These are phyloP conservation scores for Ochropleura plecta DNA, from an alignment of 2,888 invertebrate species.

Conservation along the genomic window DNA sequence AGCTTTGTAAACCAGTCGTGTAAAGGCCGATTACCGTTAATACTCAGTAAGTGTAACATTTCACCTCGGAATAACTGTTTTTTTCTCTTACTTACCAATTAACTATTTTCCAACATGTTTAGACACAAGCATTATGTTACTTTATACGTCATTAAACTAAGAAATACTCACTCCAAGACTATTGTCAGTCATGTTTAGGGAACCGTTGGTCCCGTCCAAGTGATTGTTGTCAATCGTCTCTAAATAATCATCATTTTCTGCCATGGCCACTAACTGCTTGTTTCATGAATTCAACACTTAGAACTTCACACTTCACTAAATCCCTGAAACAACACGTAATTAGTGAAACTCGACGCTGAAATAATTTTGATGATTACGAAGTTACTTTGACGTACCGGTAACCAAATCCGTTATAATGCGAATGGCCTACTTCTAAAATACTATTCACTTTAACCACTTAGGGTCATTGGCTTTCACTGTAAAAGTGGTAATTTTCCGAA, in stretches of 20 bases:
- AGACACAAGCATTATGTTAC: conserved; percentile 15
- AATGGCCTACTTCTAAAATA: conserved; percentile 85
- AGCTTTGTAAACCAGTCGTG: conserved; percentile 47
- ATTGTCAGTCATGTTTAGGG: conserved; percentile 88
- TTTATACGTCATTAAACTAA: conserved; percentile 24
- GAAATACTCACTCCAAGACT: conserved; percentile 85
- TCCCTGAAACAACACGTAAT: conserved; percentile 73
- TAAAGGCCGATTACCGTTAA: conserved; percentile 63
- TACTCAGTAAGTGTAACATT: conserved; percentile 51
- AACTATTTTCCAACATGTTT: conserved; percentile 17
- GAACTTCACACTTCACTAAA: conserved; percentile 70
- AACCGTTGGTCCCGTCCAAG: conserved; percentile 92
- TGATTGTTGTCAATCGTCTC: conserved; percentile 89
- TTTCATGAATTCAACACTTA: conserved; percentile 77
- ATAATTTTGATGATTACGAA: conserved; percentile 72
- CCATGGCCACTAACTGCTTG: conserved; percentile 81
- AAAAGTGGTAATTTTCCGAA: conserved; percentile 70
- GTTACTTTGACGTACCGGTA: conserved; percentile 87
- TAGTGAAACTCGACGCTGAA: conserved; percentile 47
- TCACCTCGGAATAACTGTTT: conserved; percentile 7
- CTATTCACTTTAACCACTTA: conserved; percentile 69
- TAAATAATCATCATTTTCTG: conserved; percentile 89
- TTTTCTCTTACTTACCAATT: conserved; percentile 1
- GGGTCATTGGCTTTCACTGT: conserved; percentile 67
- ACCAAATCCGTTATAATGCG: conserved; percentile 82